Evolutionary conservation across 2,888 invertebrate species (phyloP).

Genomic region (Tetragonula carbonaria): DNA sequence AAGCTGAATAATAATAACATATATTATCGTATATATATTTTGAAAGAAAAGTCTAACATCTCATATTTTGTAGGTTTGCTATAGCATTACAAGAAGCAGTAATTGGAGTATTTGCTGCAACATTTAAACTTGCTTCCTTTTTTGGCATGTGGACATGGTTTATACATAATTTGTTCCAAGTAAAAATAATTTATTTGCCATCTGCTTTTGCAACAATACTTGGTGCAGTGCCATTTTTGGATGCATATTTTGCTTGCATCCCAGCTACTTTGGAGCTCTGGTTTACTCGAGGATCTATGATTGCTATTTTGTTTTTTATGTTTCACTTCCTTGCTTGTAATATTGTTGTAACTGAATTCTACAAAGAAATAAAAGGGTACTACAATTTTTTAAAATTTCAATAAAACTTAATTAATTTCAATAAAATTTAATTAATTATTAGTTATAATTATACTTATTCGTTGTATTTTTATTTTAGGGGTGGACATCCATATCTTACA

Average conservation of each 20-base stretch:
- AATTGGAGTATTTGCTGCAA: slow-evolving; percentile 97
- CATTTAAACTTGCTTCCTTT: slow-evolving; percentile 98
- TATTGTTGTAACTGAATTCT: slow-evolving; percentile 97
- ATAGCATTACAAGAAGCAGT: slow-evolving; percentile 94
- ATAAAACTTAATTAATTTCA: neutral
- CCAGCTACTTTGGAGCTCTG: slow-evolving; percentile 98
- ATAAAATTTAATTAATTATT: neutral
- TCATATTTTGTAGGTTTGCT: slow-evolving; percentile 87
- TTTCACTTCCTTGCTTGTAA: slow-evolving; percentile 95
- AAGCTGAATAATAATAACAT: slow-evolving; percentile 58
- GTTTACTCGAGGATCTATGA: slow-evolving; percentile 94
- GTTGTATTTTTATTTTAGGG: slow-evolving; percentile 85
- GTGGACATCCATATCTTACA: slow-evolving; percentile 98
- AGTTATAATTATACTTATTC: neutral
- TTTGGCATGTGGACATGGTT: slow-evolving; percentile 99
- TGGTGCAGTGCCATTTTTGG: slow-evolving; percentile 97
- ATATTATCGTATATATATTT: neutral
- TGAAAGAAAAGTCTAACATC: neutral
- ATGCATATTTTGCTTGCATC: slow-evolving; percentile 97
- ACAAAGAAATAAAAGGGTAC: slow-evolving; percentile 98
- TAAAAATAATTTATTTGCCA: slow-evolving; percentile 97
- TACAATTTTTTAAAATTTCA: slow-evolving; percentile 12
- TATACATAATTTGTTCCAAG: slow-evolving; percentile 96
- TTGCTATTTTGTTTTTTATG: slow-evolving; percentile 92
- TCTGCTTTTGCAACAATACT: slow-evolving; percentile 96